A percentile compares a stretch with the other conserved stretches of the same genome.
These are phyloP conservation scores for Onychorhynchus coronatus DNA, from an alignment of 2,113 vertebrate genomes.

Conservation along the genomic window DNA sequence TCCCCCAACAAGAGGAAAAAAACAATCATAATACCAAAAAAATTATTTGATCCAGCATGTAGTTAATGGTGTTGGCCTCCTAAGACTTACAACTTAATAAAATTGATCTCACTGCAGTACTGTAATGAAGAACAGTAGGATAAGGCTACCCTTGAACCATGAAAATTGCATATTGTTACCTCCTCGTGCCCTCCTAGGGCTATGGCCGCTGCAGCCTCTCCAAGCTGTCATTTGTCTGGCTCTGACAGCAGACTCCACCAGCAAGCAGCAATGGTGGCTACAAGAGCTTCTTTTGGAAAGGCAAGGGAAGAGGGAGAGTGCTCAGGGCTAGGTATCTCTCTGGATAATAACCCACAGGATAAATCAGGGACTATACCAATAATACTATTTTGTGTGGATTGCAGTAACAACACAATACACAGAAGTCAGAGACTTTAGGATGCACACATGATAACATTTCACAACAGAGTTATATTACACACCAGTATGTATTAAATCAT, in stretches of 20 bases:
- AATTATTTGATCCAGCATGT: constrained; percentile 59
- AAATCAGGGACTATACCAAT: background rate
- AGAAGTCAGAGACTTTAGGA: background rate
- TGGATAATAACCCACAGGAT: background rate
- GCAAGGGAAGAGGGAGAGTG: background rate
- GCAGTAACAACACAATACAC: background rate
- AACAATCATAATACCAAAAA: constrained; percentile 19
- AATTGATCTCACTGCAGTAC: constrained; percentile 68
- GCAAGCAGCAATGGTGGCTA: background rate
- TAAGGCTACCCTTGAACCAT: constrained; percentile 73
- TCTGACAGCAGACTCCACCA: constrained; percentile 46
- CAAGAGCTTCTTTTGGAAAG: background rate
- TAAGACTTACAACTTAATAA: constrained; percentile 71
- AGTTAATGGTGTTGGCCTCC: constrained; percentile 65
- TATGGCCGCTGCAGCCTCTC: constrained; percentile 61
- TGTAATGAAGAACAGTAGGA: constrained; percentile 75
- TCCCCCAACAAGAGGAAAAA: background rate
- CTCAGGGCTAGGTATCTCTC: background rate
- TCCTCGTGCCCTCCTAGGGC: constrained; percentile 72
- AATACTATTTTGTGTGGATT: background rate
- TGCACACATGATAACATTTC: background rate
- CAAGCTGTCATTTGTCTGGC: constrained; percentile 60
- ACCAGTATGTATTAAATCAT: background rate
- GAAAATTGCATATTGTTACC: constrained; percentile 75
- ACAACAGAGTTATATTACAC: background rate